phyloP scores from a whole-genome alignment of 2,113 vertebrate species.

The Pygoscelis antarcticus region DNA sequence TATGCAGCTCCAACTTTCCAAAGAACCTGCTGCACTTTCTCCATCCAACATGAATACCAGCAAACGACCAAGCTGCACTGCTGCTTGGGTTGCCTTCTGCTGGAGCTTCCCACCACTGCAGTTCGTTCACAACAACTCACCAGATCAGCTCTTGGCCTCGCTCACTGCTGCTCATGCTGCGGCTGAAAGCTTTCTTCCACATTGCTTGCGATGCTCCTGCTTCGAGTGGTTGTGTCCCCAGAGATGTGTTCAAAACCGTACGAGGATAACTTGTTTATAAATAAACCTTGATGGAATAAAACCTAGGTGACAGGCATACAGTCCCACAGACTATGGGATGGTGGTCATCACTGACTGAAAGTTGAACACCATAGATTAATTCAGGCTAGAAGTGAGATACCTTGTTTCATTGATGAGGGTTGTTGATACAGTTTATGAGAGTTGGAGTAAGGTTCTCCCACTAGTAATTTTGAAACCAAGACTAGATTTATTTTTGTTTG shows the following conservation, averaged over 20 bases:
- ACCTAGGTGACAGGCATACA: not conserved
- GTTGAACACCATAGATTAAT: not conserved
- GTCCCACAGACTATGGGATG: not conserved
- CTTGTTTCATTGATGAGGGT: not conserved
- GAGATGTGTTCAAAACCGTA: not conserved
- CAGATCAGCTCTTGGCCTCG: not conserved
- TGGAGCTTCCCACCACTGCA: not conserved
- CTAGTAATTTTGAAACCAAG: not conserved
- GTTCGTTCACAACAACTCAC: not conserved
- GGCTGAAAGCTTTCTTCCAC: not conserved
- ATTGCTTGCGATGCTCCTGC: not conserved
- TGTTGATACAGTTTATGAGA: not conserved
- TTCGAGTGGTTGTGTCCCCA: not conserved
- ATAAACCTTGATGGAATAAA: not conserved
- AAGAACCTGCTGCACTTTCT: not conserved
- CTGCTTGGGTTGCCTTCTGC: not conserved
- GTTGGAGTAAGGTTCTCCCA: not conserved
- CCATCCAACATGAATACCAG: not conserved
- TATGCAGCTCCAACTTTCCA: not conserved
- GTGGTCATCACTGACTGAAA: not conserved
- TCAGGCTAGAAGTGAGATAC: not conserved
- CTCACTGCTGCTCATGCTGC: not conserved
- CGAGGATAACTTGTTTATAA: not conserved
- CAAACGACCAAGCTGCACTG: not conserved
- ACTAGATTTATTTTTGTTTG: not conserved